A percentile compares a stretch with the other conserved stretches of the same genome.
These are phyloP conservation scores for Manduca sexta DNA, from an alignment of 1,140 invertebrate species.

Conservation along the genomic window DNA sequence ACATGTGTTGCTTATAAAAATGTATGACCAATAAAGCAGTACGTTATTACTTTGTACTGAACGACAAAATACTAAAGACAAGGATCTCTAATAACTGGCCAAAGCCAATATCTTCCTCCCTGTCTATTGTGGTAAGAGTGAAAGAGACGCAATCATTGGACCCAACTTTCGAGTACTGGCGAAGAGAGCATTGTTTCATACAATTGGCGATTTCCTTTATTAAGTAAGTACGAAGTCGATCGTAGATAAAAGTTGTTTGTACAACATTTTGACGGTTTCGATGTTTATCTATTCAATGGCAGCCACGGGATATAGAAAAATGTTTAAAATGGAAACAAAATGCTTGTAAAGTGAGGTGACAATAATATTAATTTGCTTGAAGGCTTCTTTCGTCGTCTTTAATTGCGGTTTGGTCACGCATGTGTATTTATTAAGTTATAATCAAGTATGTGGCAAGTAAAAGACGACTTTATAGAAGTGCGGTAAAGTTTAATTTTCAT, in stretches of 20 bases:
- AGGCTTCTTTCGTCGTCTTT: no score
- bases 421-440: no score
- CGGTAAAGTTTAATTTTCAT: no score
- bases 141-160: not conserved
- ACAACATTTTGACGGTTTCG: slow-evolving; percentile 55
- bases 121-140: not conserved
- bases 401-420: no score
- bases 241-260: slow-evolving; percentile 40
- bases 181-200: slow-evolving; percentile 38
- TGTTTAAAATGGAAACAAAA: not conserved
- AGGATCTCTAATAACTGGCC: no score
- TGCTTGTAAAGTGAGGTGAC: no score
- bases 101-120: not conserved
- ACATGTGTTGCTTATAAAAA: no score
- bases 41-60: not conserved
- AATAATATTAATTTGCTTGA: no score
- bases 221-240: slow-evolving; percentile 40
- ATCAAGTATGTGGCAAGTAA: no score
- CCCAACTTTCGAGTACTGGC: not conserved
- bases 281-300: slow-evolving; percentile 28
- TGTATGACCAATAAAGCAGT: no score
- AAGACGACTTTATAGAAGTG: no score
- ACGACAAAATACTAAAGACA: no score
- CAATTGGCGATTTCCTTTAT: slow-evolving; percentile 59
- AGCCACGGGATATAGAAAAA: slow-evolving; percentile 5